Evolutionary conservation across 2,113 vertebrate genomes (phyloP).

Genomic region (Calyptomena viridis): DNA sequence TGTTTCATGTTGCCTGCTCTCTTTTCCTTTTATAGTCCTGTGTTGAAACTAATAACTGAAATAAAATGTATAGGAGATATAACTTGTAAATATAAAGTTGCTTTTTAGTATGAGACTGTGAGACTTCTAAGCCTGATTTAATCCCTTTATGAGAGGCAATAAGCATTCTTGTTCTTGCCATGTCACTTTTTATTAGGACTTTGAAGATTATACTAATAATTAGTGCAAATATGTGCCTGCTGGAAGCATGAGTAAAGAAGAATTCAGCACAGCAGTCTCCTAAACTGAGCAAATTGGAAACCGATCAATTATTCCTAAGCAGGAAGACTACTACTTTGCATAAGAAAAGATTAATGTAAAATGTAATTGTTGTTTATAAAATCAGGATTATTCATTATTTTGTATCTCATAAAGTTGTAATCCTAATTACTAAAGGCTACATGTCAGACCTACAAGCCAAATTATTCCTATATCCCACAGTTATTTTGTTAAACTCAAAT

Average conservation of each 20-base stretch:
- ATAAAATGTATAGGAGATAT: not conserved
- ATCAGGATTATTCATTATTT: not conserved
- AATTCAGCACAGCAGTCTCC: not conserved
- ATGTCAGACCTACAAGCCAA: not conserved
- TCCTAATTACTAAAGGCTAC: not conserved
- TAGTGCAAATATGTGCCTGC: not conserved
- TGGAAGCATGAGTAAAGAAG: not conserved
- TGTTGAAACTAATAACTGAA: not conserved
- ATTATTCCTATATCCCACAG: not conserved
- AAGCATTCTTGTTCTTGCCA: not conserved
- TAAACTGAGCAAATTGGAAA: not conserved
- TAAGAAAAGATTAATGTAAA: conserved; percentile 1
- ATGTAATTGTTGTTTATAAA: conserved; percentile 5
- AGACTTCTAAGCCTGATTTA: not conserved
- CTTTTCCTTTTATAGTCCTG: not conserved
- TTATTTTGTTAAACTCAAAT: not conserved
- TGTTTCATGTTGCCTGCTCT: not conserved
- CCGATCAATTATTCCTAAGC: not conserved
- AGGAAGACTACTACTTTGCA: not conserved
- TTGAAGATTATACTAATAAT: not conserved
- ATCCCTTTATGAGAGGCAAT: not conserved
- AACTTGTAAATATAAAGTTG: not conserved
- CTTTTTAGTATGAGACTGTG: not conserved
- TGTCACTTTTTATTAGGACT: not conserved
- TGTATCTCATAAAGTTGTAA: not conserved